Percentiles rank a stretch among this genome's conserved stretches.
Conservation (phyloP, 2,888 invertebrate species). For the Boloria selene region DNA sequence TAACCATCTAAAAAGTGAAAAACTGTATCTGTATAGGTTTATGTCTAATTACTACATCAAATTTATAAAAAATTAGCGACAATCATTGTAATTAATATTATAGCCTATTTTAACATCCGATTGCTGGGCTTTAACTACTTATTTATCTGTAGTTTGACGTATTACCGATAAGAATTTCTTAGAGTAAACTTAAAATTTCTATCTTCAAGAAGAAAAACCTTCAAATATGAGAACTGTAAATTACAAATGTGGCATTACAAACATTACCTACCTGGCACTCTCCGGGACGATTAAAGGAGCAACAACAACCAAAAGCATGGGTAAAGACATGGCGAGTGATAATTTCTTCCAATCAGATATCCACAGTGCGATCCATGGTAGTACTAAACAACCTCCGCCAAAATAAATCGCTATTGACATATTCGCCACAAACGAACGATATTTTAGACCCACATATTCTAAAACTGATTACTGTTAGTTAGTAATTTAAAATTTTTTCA, state of each 20-base stretch:
- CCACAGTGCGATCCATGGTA: constrained; percentile 62
- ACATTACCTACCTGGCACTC: constrained; percentile 55
- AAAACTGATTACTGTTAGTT: constrained; percentile 49
- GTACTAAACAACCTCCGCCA: constrained; percentile 54
- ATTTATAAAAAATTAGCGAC: too few relatives aligned
- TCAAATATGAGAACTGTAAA: too few relatives aligned
- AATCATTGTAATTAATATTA: background rate
- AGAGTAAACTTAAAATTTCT: too few relatives aligned
- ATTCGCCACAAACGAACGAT: constrained; percentile 65
- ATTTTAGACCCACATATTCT: constrained; percentile 64
- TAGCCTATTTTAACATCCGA: background rate
- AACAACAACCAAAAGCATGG: constrained; percentile 52
- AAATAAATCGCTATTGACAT: constrained; percentile 60
- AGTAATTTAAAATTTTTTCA: background rate
- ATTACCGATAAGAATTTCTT: too few relatives aligned
- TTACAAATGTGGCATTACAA: too few relatives aligned
- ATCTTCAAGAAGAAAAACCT: too few relatives aligned
- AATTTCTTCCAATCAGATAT: constrained; percentile 59
- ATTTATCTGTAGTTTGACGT: too few relatives aligned
- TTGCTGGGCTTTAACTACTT: too few relatives aligned
- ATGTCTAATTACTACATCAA: too few relatives aligned
- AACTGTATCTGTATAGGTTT: background rate
- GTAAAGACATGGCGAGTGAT: constrained; percentile 54
- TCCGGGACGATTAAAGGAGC: constrained; percentile 62
- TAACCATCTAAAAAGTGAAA: constrained; percentile 52